Percentiles rank a stretch among this genome's conserved stretches.
Conservation (phyloP, 2,797 vertebrate genomes). For the Centroberyx gerrardi region DNA sequence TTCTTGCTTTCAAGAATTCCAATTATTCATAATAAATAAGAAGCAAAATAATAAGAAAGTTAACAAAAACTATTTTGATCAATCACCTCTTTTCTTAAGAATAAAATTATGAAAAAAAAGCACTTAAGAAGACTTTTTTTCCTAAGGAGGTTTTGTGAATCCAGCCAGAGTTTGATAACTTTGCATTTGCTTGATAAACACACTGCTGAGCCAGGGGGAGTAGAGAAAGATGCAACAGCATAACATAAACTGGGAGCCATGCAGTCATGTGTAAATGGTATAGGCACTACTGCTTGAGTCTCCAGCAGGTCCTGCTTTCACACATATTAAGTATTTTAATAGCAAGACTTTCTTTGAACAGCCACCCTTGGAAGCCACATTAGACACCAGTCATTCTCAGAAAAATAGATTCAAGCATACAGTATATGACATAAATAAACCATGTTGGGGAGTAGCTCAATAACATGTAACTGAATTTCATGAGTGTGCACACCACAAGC, state of each 20-base stretch:
- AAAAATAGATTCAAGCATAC: conserved; percentile 4
- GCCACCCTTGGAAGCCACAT: neutral
- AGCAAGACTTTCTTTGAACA: conserved; percentile 27
- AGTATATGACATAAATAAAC: conserved; percentile 5
- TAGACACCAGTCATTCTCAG: neutral
- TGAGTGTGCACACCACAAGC: neutral
- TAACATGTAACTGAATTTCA: neutral
- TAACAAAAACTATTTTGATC: too few species aligned
- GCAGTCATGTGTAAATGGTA: conserved; percentile 30
- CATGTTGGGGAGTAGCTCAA: neutral
- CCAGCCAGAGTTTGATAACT: neutral
- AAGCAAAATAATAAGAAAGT: too few species aligned
- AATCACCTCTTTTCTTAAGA: too few species aligned
- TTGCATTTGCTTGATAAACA: conserved; percentile 10
- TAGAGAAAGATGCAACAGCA: conserved; percentile 7
- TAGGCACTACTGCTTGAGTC: conserved; percentile 42
- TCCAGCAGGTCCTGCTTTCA: conserved; percentile 25
- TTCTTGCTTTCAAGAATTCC: too few species aligned
- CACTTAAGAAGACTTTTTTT: too few species aligned
- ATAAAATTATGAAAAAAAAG: too few species aligned
- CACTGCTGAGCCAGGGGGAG: conserved; percentile 1
- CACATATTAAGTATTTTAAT: conserved; percentile 50
- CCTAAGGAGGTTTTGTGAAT: too few species aligned
- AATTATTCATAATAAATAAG: too few species aligned
- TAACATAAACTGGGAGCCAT: conserved; percentile 15